phyloP scores from a whole-genome alignment of 2,113 vertebrate genomes.

The Dolichallabes microphthalmus region DNA sequence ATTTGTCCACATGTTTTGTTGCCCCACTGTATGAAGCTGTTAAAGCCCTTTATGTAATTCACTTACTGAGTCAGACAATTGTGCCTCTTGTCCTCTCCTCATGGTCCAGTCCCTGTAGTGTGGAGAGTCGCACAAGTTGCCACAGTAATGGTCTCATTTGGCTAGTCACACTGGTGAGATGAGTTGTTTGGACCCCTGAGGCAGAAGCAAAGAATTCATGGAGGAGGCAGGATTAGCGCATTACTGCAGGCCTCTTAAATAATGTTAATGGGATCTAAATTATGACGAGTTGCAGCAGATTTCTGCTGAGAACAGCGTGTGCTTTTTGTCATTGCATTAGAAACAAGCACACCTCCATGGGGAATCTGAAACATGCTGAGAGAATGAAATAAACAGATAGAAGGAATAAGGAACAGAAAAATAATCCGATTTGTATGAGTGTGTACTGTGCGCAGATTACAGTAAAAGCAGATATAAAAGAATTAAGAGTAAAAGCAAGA shows the following conservation, averaged over 20 bases:
- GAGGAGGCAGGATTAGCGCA: slow-evolving; percentile 32
- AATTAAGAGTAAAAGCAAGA: neutral
- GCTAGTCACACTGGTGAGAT: slow-evolving; percentile 35
- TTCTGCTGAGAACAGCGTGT: slow-evolving; percentile 57
- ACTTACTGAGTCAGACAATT: neutral
- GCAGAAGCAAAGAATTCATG: neutral
- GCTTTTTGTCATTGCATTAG: slow-evolving; percentile 56
- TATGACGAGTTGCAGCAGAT: slow-evolving; percentile 33
- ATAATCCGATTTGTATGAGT: neutral
- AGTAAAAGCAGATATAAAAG: too few relatives aligned
- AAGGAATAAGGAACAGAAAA: slow-evolving; percentile 16
- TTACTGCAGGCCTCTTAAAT: slow-evolving; percentile 46
- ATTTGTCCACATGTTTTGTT: too few relatives aligned
- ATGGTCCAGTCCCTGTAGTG: slow-evolving; percentile 16
- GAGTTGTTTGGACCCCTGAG: slow-evolving; percentile 11
- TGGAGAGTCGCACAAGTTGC: neutral
- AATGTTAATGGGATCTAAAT: slow-evolving; percentile 47
- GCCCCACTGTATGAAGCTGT: neutral
- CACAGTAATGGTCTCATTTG: slow-evolving; percentile 25
- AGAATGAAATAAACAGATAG: slow-evolving; percentile 26
- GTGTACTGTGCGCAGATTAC: neutral
- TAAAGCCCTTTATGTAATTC: slow-evolving; percentile 10
- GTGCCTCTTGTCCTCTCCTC: slow-evolving; percentile 6
- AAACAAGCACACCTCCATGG: slow-evolving; percentile 56
- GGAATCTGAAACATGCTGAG: slow-evolving; percentile 27